These are phyloP conservation scores for Spisula subtruncata DNA, from an alignment of 2,888 invertebrate genomes.

Conservation along the genomic window DNA sequence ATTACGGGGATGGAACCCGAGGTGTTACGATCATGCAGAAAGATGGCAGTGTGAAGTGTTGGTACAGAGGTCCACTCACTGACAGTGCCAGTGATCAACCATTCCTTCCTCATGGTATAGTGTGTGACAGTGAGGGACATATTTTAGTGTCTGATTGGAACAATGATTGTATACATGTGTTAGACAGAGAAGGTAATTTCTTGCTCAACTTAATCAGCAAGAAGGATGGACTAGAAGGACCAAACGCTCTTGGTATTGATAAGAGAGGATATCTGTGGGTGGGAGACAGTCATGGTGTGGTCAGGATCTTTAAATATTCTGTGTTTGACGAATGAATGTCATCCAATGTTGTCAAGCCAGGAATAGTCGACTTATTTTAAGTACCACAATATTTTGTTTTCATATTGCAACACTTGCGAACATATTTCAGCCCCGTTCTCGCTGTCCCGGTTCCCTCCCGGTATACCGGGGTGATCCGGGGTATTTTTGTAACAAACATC, in stretches of 20 bases:
- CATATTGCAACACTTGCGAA: too few species aligned
- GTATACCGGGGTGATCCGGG: too few species aligned
- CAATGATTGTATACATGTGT: constrained; percentile 72
- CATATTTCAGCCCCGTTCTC: too few species aligned
- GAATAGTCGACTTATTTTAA: too few species aligned
- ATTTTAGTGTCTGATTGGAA: constrained; percentile 75
- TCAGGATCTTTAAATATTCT: constrained; percentile 65
- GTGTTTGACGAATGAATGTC: constrained; percentile 48
- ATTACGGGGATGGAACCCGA: constrained; percentile 70
- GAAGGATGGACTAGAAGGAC: constrained; percentile 70
- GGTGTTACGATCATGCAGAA: constrained; percentile 67
- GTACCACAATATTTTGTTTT: too few species aligned
- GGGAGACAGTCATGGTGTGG: constrained; percentile 71
- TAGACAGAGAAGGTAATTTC: constrained; percentile 69
- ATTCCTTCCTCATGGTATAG: constrained; percentile 73
- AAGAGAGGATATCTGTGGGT: constrained; percentile 72
- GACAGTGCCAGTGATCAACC: constrained; percentile 63
- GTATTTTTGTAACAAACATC: too few species aligned
- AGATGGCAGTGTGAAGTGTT: constrained; percentile 62
- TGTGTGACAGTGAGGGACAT: constrained; percentile 71
- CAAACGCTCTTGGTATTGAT: constrained; percentile 71
- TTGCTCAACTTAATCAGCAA: constrained; percentile 63
- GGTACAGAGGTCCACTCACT: constrained; percentile 63
- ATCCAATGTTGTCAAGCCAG: too few species aligned
- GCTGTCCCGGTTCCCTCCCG: too few species aligned